A percentile compares a stretch with the other conserved stretches of the same genome.
phyloP scores from a whole-genome alignment of 2,888 invertebrate genomes.

The Epinotia demarniana region DNA sequence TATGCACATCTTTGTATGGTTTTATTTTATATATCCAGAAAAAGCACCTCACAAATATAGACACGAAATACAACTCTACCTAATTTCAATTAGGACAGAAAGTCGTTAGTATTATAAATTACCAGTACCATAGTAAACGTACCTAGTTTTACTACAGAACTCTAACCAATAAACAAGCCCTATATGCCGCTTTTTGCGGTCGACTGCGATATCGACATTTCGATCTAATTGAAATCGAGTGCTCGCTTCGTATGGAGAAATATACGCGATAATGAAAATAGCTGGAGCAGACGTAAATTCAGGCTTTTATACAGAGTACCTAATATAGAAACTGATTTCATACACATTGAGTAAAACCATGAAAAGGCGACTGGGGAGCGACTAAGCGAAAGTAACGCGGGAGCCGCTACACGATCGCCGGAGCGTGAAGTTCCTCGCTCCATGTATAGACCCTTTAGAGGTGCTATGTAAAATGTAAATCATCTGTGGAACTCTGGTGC shows the following conservation, averaged over 20 bases:
- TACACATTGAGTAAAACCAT: slow-evolving; percentile 43
- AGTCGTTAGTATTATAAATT: not conserved
- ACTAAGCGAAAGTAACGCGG: slow-evolving; percentile 68
- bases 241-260: slow-evolving; percentile 22
- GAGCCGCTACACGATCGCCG: slow-evolving; percentile 57
- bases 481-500: slow-evolving; percentile 48
- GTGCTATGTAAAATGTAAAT: slow-evolving; percentile 52
- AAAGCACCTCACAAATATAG: too few species aligned
- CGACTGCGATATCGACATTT: slow-evolving; percentile 39
- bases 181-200: slow-evolving; percentile 16
- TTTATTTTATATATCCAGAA: too few species aligned
- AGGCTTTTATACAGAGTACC: not conserved
- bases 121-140: not conserved
- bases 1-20: too few species aligned
- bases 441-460: slow-evolving; percentile 62
- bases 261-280: slow-evolving; percentile 28
- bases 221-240: slow-evolving; percentile 35
- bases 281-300: slow-evolving; percentile 21
- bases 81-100: not conserved
- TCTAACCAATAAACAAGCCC: slow-evolving; percentile 21
- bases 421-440: slow-evolving; percentile 68
- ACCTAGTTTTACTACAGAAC: not conserved
- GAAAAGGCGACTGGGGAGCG: slow-evolving; percentile 57
- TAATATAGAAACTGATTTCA: slow-evolving; percentile 27
- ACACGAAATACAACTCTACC: not conserved